Percentiles rank a stretch among this genome's conserved stretches.
These are phyloP conservation scores for Oriolus oriolus DNA, from an alignment of 2,113 vertebrate genomes.

Conservation along the genomic window DNA sequence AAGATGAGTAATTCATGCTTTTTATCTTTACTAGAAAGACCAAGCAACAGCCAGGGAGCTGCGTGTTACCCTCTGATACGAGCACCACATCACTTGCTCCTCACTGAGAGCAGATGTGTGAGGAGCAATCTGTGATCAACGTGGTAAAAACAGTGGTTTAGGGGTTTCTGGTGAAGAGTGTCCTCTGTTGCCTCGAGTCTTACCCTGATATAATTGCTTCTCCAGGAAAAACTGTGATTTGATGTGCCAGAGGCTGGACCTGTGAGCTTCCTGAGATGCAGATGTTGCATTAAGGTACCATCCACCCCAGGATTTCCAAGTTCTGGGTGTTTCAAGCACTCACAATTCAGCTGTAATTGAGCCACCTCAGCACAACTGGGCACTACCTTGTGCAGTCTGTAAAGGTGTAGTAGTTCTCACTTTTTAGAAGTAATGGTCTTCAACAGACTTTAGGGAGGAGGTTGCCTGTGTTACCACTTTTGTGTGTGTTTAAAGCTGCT, in stretches of 20 bases:
- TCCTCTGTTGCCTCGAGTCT: neutral
- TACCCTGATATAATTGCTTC: rapidly evolving
- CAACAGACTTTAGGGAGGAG: rapidly evolving
- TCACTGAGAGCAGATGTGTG: neutral
- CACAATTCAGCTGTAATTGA: neutral
- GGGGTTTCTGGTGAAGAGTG: neutral
- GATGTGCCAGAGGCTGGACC: neutral
- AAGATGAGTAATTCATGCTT: neutral
- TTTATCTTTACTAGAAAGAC: neutral
- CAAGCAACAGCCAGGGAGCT: neutral
- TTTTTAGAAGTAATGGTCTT: neutral
- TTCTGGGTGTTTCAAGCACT: neutral
- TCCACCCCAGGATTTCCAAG: neutral
- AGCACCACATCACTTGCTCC: neutral
- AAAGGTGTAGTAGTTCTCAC: rapidly evolving
- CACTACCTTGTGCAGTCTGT: neutral
- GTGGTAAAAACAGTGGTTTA: rapidly evolving
- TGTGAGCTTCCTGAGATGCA: neutral
- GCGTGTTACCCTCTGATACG: neutral
- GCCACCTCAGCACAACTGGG: neutral
- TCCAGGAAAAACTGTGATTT: neutral
- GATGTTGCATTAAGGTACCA: neutral
- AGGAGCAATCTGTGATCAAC: rapidly evolving
- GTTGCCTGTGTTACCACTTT: neutral
- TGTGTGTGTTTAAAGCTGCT: neutral